These are phyloP conservation scores for Valencia hispanica DNA, from an alignment of 2,797 vertebrate species.

Conservation along the genomic window DNA sequence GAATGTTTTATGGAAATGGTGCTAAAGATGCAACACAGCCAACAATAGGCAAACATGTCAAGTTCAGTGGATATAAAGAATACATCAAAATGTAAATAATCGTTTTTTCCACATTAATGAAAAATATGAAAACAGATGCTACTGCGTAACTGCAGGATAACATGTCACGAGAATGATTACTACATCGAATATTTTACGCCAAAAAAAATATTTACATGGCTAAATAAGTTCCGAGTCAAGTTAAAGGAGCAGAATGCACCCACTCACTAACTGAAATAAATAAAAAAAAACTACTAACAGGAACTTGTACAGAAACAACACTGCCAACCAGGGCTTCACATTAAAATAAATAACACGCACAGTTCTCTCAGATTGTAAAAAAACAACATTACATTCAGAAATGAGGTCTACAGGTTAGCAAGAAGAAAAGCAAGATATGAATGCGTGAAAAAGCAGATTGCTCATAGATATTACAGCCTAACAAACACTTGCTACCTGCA, in stretches of 20 bases:
- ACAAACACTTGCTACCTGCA: conserved; percentile 42
- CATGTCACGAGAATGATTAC: conserved; percentile 46
- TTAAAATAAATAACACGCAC: conserved; percentile 79
- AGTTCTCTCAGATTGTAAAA: conserved; percentile 57
- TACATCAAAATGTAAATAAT: conserved; percentile 41
- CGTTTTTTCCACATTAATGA: conserved; percentile 28
- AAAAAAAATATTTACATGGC: conserved; percentile 41
- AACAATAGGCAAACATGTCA: conserved; percentile 32
- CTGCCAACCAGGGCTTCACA: conserved; percentile 81
- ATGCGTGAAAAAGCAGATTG: background rate
- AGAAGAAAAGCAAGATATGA: conserved; percentile 27
- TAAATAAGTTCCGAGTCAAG: conserved; percentile 53
- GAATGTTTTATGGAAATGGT: conserved; percentile 39
- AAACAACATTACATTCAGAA: conserved; percentile 65
- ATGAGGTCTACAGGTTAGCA: conserved; percentile 61
- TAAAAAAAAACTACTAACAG: conserved; percentile 62
- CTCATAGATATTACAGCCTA: conserved; percentile 17
- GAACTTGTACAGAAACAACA: conserved; percentile 43
- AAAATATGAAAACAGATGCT: conserved; percentile 37
- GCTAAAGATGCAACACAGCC: conserved; percentile 40
- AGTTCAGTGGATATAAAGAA: conserved; percentile 48
- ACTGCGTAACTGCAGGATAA: conserved; percentile 47
- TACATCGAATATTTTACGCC: conserved; percentile 53
- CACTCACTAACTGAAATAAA: conserved; percentile 66
- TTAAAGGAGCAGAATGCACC: conserved; percentile 24